Evolutionary conservation across 2,888 invertebrate species (phyloP), one percentile per base, ranked within the genome.

Genomic region (Cybosia mesomella): DNA sequence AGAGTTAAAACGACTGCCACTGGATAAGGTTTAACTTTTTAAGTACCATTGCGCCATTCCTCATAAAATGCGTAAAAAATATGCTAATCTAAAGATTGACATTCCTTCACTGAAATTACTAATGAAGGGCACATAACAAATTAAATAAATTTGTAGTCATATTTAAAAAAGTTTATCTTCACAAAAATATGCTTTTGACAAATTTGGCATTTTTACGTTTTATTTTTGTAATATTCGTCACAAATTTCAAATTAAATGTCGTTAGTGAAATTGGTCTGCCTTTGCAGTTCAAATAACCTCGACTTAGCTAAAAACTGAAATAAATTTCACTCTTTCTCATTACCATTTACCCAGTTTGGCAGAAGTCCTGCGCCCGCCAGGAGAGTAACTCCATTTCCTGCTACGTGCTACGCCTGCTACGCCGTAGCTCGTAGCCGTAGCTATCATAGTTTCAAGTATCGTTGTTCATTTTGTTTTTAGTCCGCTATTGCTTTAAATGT

Each of bases 331-430:
- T 89, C 85, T 90, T 92, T 91, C 86, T 90, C 87, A 90, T 92
- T 92, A 91, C 85, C 89, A 90, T 91, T 92, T 89, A 87, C 88
- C 85, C 84, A 88, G 86, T 89, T 92, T 90, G 91, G 89, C 90
- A 91, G 87, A 86, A 91, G 88, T 91, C 88, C 87, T 89, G 83
- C 84, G 82, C 84, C 83, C 85, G 85, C 86, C 84, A 85, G 85
- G 86, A 89, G 87, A 90, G 90, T 89, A 90, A 91, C 89, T 91
- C 88, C 89, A 91, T 92, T 92, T 91, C 90, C 89, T 88, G 88
- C 85, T 90, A 93, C 93, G 92, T 91, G 92, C 90, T 89, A 91
- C 90, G 88, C 85, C 84, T 83, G 87, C 91, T 90, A 90, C 91
- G 88, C 49, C 86, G 82, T 85, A 87, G 84, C 85, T 72, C 76